Percentiles rank a stretch among this genome's conserved stretches.
Evolutionary conservation across 2,888 invertebrate species (phyloP).

Genomic region (Camptogramma bilineatum): DNA sequence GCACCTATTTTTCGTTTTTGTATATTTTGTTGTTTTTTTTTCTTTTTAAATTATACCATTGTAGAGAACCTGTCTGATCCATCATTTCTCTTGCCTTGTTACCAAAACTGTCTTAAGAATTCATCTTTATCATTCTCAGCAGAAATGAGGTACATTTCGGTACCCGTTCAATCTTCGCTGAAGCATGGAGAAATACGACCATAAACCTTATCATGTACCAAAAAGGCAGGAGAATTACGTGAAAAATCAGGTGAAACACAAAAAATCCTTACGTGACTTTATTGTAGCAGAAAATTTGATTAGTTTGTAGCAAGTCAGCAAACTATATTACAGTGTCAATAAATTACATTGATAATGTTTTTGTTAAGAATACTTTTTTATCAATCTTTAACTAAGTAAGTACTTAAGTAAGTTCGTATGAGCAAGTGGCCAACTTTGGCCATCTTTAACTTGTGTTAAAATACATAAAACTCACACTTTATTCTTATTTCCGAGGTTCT

Average conservation of each 20-base stretch:
- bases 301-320: slow-evolving; percentile 70
- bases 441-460: not conserved
- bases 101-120: slow-evolving; percentile 34
- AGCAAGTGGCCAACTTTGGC: no score
- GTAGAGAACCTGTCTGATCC: not conserved
- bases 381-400: no score
- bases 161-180: slow-evolving; percentile 70
- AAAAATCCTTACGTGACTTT: slow-evolving; percentile 70
- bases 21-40: not conserved
- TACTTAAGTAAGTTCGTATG: no score
- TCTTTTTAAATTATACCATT: not conserved
- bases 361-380: not conserved
- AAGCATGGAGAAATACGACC: slow-evolving; percentile 73
- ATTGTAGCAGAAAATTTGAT: slow-evolving; percentile 76
- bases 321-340: slow-evolving; percentile 62
- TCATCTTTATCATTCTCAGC: slow-evolving; percentile 39
- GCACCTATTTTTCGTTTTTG: not conserved
- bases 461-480: not conserved
- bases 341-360: slow-evolving; percentile 47
- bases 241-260: slow-evolving; percentile 63
- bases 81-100: slow-evolving; percentile 37
- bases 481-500: not conserved
- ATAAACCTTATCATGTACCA: slow-evolving; percentile 65
- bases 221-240: slow-evolving; percentile 64
- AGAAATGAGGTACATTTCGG: slow-evolving; percentile 55